Percentiles rank a stretch among this genome's conserved stretches.
These are phyloP conservation scores for Philhelius pedissequus DNA, from an alignment of 2,888 invertebrate genomes.

Conservation along the genomic window DNA sequence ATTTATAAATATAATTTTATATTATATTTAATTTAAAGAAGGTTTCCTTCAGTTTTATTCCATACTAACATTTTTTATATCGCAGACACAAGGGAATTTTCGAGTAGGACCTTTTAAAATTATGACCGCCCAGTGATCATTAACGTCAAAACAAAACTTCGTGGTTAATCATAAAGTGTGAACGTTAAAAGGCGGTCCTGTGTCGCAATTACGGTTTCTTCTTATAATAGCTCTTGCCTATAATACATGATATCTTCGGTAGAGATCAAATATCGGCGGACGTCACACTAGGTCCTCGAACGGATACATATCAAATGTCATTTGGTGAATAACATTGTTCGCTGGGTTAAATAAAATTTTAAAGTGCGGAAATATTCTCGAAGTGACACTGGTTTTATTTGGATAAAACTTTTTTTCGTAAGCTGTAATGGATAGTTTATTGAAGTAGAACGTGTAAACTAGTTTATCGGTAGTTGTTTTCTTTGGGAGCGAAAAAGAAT, in stretches of 20 bases:
- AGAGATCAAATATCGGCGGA: slow-evolving; percentile 23
- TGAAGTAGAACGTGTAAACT: slow-evolving; percentile 51
- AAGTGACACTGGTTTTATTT: not conserved
- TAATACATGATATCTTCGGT: not conserved
- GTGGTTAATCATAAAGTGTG: not conserved
- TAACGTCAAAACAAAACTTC: not conserved
- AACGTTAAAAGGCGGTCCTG: not conserved
- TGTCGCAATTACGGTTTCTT: slow-evolving; percentile 4
- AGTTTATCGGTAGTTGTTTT: not conserved
- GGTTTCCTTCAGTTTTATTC: too few species aligned
- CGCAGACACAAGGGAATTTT: too few species aligned
- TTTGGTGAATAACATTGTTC: not conserved
- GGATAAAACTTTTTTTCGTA: not conserved
- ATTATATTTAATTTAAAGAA: too few species aligned
- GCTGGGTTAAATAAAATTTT: not conserved
- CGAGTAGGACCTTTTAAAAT: not conserved
- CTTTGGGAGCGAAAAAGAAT: not conserved
- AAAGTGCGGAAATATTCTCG: not conserved
- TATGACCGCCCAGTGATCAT: not conserved
- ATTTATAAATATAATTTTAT: too few species aligned
- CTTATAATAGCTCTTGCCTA: not conserved
- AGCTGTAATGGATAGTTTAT: slow-evolving; percentile 27
- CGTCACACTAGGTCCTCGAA: not conserved
- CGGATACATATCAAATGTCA: slow-evolving; percentile 7
- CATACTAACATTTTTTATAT: too few species aligned